phyloP scores from a whole-genome alignment of 2,797 vertebrate genomes.

The Chelon labrosus region DNA sequence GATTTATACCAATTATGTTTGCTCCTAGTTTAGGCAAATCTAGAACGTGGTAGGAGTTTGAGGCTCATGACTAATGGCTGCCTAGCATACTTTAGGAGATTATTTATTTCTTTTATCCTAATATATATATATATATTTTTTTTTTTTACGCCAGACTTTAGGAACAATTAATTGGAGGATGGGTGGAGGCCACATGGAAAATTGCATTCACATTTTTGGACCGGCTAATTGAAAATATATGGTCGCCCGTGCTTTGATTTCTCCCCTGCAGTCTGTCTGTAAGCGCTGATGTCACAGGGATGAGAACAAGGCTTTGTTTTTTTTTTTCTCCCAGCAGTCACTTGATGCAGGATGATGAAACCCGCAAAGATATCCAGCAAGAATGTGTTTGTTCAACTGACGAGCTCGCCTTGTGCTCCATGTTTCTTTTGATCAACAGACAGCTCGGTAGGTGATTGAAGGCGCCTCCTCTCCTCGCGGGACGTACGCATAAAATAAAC shows the following conservation, averaged over 20 bases:
- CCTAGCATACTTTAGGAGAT: conserved; percentile 46
- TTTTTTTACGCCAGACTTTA: conserved; percentile 30
- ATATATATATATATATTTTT: conserved; percentile 9
- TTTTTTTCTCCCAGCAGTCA: conserved; percentile 75
- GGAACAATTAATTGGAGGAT: conserved; percentile 46
- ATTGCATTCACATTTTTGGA: conserved; percentile 44
- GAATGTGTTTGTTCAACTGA: conserved; percentile 80
- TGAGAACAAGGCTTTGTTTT: conserved; percentile 76
- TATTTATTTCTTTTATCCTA: conserved; percentile 25
- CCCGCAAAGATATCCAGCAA: conserved; percentile 83
- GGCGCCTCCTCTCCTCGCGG: conserved; percentile 59
- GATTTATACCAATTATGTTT: conserved; percentile 68
- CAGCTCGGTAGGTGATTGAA: conserved; percentile 64
- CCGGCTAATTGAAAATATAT: conserved; percentile 59
- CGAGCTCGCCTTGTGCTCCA: conserved; percentile 70
- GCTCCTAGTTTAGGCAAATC: conserved; percentile 62
- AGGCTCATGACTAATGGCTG: conserved; percentile 57
- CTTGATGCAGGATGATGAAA: conserved; percentile 87
- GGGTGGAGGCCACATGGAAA: conserved; percentile 31
- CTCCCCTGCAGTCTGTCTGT: conserved; percentile 33
- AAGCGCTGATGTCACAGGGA: conserved; percentile 70
- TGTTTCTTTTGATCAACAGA: conserved; percentile 78
- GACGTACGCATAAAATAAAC: conserved; percentile 70
- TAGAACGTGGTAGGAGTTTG: conserved; percentile 52
- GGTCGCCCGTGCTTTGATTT: conserved; percentile 50